Evolutionary conservation across 2,797 vertebrate genomes (phyloP).

Genomic region (Acipenser oxyrinchus): DNA sequence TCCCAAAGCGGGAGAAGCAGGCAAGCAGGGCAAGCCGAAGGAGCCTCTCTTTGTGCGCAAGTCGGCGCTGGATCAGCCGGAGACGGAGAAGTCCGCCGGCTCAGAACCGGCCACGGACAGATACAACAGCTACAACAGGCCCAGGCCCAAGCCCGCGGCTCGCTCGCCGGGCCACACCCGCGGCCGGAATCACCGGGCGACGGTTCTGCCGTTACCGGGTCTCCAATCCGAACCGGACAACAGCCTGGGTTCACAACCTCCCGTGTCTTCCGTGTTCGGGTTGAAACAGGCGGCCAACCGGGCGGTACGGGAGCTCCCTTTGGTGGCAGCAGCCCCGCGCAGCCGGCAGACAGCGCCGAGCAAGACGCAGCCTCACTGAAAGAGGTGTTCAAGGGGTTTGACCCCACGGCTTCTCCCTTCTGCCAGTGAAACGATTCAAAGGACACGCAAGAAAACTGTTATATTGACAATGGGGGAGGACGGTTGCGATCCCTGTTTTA

Average conservation of each 20-base stretch:
- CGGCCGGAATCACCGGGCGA: slow-evolving; percentile 28
- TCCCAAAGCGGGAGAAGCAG: slow-evolving; percentile 42
- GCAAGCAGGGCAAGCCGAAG: slow-evolving; percentile 63
- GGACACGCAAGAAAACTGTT: too few relatives aligned
- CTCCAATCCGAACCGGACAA: not conserved
- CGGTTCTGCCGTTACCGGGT: slow-evolving; percentile 11
- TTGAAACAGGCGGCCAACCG: slow-evolving; percentile 71
- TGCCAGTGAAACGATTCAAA: slow-evolving; percentile 66
- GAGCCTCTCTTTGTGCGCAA: slow-evolving; percentile 82
- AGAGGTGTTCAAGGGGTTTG: slow-evolving; percentile 95
- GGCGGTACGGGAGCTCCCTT: slow-evolving; percentile 75
- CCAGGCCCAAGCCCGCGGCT: slow-evolving; percentile 64
- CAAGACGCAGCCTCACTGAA: slow-evolving; percentile 86
- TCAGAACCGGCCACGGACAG: slow-evolving; percentile 62
- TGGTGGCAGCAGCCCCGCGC: slow-evolving; percentile 76
- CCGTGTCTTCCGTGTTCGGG: slow-evolving; percentile 76
- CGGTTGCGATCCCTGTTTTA: too few relatives aligned
- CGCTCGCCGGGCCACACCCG: slow-evolving; percentile 42
- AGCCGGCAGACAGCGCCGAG: slow-evolving; percentile 51
- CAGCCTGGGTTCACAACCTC: slow-evolving; percentile 73
- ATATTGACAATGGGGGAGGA: not conserved
- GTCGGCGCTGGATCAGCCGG: slow-evolving; percentile 79
- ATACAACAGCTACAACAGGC: slow-evolving; percentile 91
- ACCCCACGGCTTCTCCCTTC: slow-evolving; percentile 91
- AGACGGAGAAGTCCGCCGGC: slow-evolving; percentile 50